These are phyloP conservation scores for Drosophila trapezifrons DNA, from an alignment of 1,140 invertebrate genomes.

Conservation along the genomic window DNA sequence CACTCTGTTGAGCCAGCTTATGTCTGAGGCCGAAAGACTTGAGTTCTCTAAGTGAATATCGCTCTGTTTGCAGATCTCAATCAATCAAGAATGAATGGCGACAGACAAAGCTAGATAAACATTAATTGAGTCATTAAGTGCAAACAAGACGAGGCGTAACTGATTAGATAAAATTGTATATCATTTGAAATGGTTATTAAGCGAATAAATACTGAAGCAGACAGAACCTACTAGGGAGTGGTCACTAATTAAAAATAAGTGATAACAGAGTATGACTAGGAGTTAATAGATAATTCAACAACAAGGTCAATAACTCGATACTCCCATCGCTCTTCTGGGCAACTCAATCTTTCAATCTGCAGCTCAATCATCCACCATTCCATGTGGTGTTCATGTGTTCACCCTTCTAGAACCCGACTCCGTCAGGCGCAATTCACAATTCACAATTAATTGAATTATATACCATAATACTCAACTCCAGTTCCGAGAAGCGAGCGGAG, in stretches of 20 bases:
- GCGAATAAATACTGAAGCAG: constrained; percentile 22
- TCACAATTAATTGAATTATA: constrained; percentile 49
- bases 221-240: constrained; percentile 1
- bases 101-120: constrained; percentile 51
- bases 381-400: constrained; percentile 16
- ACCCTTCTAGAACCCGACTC: constrained; percentile 20
- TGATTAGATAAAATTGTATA: constrained; percentile 71
- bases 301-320: constrained; percentile 16
- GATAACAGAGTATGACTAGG: background rate
- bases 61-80: constrained; percentile 48
- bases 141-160: constrained; percentile 50
- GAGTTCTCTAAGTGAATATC: constrained; percentile 21
- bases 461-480: constrained; percentile 30
- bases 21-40: constrained; percentile 1
- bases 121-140: constrained; percentile 73
- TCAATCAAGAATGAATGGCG: constrained; percentile 42
- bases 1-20: constrained; percentile 1
- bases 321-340: background rate
- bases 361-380: constrained; percentile 10
- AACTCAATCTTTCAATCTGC: constrained; percentile 24
- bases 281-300: background rate
- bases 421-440: constrained; percentile 25
- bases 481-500: constrained; percentile 30
- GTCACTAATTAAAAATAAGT: constrained; percentile 4
- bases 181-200: constrained; percentile 53